Evolutionary conservation across 2,888 invertebrate species (phyloP).

Genomic region (Hydrotaea diabolus): DNA sequence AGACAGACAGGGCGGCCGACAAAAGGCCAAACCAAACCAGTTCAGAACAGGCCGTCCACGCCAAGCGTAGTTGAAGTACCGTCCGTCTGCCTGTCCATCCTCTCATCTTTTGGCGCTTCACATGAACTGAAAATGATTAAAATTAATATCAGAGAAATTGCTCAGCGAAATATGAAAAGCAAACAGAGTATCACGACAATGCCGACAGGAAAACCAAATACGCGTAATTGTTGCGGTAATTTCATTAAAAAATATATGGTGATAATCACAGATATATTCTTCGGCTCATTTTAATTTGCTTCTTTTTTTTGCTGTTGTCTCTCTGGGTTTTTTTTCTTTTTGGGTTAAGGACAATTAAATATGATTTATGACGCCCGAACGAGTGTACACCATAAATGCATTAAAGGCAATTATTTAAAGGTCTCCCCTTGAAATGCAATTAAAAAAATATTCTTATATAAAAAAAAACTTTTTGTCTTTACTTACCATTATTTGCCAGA

Average conservation of each 20-base stretch:
- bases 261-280: background rate
- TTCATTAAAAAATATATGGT: slow-evolving; percentile 12
- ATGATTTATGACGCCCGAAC: background rate
- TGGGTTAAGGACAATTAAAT: slow-evolving; percentile 26
- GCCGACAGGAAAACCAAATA: background rate
- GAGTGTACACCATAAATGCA: background rate
- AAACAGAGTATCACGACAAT: background rate
- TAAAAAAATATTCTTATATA: background rate
- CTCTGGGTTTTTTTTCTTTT: background rate
- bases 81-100: too few relatives aligned
- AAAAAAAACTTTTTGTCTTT: background rate
- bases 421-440: background rate
- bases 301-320: too few relatives aligned
- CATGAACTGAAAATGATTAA: slow-evolving; percentile 31
- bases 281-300: too few relatives aligned
- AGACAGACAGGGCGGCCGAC: background rate
- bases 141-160: slow-evolving; percentile 22
- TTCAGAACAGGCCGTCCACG: too few relatives aligned
- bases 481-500: slow-evolving; percentile 78
- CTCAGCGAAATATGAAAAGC: background rate
- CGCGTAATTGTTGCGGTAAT: slow-evolving; percentile 15
- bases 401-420: background rate
- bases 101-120: too few relatives aligned
- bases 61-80: background rate
- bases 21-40: too few relatives aligned